phyloP scores from a whole-genome alignment of 2,797 vertebrate genomes.

The Delichon dasypus region DNA sequence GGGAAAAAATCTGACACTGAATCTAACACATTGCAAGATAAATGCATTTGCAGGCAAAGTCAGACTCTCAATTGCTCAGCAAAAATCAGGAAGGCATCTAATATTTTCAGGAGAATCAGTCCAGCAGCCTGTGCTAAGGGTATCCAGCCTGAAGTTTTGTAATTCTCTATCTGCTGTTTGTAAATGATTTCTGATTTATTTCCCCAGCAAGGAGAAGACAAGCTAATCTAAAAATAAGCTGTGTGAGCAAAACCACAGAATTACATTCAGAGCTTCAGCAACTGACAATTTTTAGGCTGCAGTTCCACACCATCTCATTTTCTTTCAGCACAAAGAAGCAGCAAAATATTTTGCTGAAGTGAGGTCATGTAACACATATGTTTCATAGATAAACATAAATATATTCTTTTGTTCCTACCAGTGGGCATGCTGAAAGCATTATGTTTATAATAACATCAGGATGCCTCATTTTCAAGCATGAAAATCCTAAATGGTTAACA shows the following conservation, averaged over 20 bases:
- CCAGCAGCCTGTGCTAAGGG: not conserved
- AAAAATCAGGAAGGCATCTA: not conserved
- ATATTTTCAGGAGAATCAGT: not conserved
- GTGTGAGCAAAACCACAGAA: conserved; percentile 48
- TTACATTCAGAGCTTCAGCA: not conserved
- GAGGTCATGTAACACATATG: not conserved
- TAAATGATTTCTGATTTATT: conserved; percentile 43
- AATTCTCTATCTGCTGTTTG: conserved; percentile 20
- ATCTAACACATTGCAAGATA: not conserved
- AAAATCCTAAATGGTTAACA: conserved; percentile 4
- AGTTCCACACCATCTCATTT: not conserved
- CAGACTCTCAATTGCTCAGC: not conserved
- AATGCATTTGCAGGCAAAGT: not conserved
- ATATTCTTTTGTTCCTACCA: not conserved
- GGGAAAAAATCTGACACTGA: not conserved
- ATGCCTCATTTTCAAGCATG: conserved; percentile 11
- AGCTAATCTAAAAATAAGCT: conserved; percentile 48
- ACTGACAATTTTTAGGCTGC: conserved; percentile 1
- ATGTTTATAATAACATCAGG: not conserved
- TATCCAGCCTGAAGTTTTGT: not conserved
- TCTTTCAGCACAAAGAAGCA: not conserved
- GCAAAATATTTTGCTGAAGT: conserved; percentile 17
- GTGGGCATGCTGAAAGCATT: not conserved
- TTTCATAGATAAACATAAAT: not conserved
- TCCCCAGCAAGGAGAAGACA: not conserved